Evolutionary conservation across 2,888 invertebrate genomes (phyloP).

Genomic region (Meta bourneti): DNA sequence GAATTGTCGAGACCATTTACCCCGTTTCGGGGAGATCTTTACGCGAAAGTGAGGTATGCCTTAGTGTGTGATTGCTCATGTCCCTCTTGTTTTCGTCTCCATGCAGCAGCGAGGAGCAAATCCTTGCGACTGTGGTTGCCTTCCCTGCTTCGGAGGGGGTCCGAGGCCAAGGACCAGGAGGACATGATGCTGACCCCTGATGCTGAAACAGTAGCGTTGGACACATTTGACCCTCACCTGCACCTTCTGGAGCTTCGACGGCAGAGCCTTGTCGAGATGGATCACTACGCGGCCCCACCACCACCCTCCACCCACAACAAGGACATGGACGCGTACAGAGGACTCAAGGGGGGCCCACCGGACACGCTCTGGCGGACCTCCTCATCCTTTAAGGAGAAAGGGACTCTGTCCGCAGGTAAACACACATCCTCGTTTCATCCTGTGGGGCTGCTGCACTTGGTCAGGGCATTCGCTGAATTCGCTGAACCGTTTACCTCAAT

Average conservation of each 20-base stretch:
- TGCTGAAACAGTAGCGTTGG: constrained; percentile 61
- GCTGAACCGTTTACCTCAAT: too few species aligned
- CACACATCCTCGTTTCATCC: background rate
- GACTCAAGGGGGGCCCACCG: constrained; percentile 31
- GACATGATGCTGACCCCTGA: constrained; percentile 70
- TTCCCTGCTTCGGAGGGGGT: constrained; percentile 54
- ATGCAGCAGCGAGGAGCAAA: constrained; percentile 60
- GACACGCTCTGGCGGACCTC: constrained; percentile 68
- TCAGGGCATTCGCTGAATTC: background rate
- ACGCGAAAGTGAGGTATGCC: too few species aligned
- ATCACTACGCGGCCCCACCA: constrained; percentile 2
- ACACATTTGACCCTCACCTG: constrained; percentile 67
- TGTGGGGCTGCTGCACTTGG: background rate
- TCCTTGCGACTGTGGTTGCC: constrained; percentile 71
- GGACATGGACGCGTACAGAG: constrained; percentile 25
- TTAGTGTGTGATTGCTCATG: too few species aligned
- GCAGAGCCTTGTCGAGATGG: constrained; percentile 56
- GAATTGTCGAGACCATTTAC: too few species aligned
- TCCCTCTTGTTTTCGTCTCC: background rate
- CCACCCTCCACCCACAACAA: constrained; percentile 4
- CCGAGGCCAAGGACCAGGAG: constrained; percentile 63
- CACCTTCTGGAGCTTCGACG: constrained; percentile 53
- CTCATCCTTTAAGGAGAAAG: constrained; percentile 70
- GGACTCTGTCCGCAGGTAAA: constrained; percentile 69
- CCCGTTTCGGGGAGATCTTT: too few species aligned